A percentile compares a stretch with the other conserved stretches of the same genome.
Evolutionary conservation across 2,888 invertebrate species (phyloP).

Genomic region (Oconnorella tubifera): DNA sequence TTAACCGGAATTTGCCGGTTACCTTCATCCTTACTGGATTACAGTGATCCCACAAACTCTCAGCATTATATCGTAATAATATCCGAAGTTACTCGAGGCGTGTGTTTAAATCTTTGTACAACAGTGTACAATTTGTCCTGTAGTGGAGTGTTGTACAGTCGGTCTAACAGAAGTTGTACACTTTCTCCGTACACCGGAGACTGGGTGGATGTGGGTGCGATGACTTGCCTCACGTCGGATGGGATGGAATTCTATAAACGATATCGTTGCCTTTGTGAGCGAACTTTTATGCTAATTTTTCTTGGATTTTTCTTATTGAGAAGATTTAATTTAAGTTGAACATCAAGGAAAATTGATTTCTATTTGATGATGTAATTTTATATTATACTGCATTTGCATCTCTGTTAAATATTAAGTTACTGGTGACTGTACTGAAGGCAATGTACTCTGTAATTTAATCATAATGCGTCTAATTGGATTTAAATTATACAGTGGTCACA

Average conservation of each 20-base stretch:
- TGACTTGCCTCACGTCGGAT: background rate
- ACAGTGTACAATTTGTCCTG: background rate
- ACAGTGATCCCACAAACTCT: background rate
- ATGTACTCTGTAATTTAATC: too few species aligned
- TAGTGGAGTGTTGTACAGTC: slow-evolving; percentile 13
- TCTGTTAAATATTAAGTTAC: too few species aligned
- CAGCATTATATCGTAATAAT: background rate
- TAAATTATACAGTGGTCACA: too few species aligned
- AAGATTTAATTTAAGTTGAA: too few species aligned
- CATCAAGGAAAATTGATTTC: too few species aligned
- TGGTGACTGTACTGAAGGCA: too few species aligned
- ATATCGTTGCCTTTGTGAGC: slow-evolving; percentile 3
- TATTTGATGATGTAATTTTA: too few species aligned
- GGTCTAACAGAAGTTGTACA: background rate
- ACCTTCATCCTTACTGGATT: background rate
- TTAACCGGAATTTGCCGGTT: slow-evolving; percentile 9
- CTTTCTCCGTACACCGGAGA: slow-evolving; percentile 13
- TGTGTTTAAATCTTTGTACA: slow-evolving; percentile 7
- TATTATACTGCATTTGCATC: too few species aligned
- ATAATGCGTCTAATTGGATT: too few species aligned
- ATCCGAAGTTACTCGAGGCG: slow-evolving; percentile 13
- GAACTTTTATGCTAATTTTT: too few species aligned
- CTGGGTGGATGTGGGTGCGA: background rate
- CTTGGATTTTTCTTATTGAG: too few species aligned
- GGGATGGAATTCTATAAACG: slow-evolving; percentile 10